A percentile compares a stretch with the other conserved stretches of the same genome.
Conservation (phyloP, 2,888 invertebrate species). For the Phoenoteleia sp. region DNA sequence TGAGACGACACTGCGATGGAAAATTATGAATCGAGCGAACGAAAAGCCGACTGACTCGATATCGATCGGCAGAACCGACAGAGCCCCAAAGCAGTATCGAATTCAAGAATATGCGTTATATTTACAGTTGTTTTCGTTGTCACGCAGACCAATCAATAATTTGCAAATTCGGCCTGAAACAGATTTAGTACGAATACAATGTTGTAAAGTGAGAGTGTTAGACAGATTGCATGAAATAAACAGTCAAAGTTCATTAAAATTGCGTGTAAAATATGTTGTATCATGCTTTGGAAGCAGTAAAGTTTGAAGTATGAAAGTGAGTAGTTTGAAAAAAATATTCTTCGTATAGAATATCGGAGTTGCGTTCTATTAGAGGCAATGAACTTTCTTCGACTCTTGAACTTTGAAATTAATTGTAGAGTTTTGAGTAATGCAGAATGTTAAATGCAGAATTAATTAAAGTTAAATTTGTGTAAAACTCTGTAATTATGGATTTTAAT, state of each 20-base stretch:
- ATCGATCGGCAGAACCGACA: constrained; percentile 55
- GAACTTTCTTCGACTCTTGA: constrained; percentile 1
- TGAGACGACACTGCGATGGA: constrained; percentile 43
- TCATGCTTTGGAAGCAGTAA: too few relatives aligned
- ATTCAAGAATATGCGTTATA: constrained; percentile 58
- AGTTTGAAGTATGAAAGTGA: too few relatives aligned
- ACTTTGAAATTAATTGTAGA: not conserved
- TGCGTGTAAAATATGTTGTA: too few relatives aligned
- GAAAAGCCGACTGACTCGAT: constrained; percentile 54
- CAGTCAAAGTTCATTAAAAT: too few relatives aligned
- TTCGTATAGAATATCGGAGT: too few relatives aligned
- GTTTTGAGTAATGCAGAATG: too few relatives aligned
- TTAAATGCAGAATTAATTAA: not conserved
- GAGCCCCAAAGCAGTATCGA: constrained; percentile 40
- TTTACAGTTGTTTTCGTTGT: constrained; percentile 57
- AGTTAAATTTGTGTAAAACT: not conserved
- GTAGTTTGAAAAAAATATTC: too few relatives aligned
- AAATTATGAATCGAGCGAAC: constrained; percentile 66
- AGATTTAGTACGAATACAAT: not conserved
- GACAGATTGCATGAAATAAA: too few relatives aligned
- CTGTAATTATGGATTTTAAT: not conserved
- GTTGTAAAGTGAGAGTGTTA: not conserved
- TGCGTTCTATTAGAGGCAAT: too few relatives aligned
- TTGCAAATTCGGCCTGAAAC: constrained; percentile 37
- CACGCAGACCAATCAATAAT: constrained; percentile 43